These are phyloP conservation scores for Hymenopus coronatus DNA, from an alignment of 2,888 invertebrate species.

Conservation along the genomic window DNA sequence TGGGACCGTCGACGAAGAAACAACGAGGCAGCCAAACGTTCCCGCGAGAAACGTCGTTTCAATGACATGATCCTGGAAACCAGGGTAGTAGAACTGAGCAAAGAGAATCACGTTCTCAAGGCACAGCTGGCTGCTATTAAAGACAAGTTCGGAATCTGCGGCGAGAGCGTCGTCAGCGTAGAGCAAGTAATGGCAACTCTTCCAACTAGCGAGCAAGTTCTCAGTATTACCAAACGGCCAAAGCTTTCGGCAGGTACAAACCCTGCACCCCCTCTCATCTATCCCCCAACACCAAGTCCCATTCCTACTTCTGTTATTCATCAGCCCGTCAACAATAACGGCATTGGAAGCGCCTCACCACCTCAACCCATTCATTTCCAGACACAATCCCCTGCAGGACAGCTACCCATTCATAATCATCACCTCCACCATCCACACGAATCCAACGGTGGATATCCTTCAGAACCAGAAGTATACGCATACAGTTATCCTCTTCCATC, in stretches of 20 bases:
- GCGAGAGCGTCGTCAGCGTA: conserved; percentile 80
- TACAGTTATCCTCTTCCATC: conserved; percentile 36
- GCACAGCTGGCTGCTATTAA: conserved; percentile 90
- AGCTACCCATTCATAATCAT: neutral
- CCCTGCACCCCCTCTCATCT: conserved; percentile 52
- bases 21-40: conserved; percentile 95
- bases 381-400: conserved; percentile 31
- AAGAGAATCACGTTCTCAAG: conserved; percentile 92
- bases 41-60: conserved; percentile 92
- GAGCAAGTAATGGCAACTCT: conserved; percentile 85
- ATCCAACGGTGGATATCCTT: conserved; percentile 51
- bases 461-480: conserved; percentile 21
- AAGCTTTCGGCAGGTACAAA: conserved; percentile 44
- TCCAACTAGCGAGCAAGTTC: conserved; percentile 79
- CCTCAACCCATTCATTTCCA: conserved; percentile 31
- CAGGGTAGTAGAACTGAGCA: conserved; percentile 88
- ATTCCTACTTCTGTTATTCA: conserved; percentile 61
- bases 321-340: conserved; percentile 51
- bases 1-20: conserved; percentile 95
- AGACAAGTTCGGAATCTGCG: conserved; percentile 88
- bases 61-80: conserved; percentile 97
- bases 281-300: conserved; percentile 51
- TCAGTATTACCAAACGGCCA: conserved; percentile 77
- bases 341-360: conserved; percentile 45
- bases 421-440: conserved; percentile 42